Evolutionary conservation across 2,888 invertebrate species (phyloP), one percentile per base, ranked within the genome.

Genomic region (Plebejus melissa): DNA sequence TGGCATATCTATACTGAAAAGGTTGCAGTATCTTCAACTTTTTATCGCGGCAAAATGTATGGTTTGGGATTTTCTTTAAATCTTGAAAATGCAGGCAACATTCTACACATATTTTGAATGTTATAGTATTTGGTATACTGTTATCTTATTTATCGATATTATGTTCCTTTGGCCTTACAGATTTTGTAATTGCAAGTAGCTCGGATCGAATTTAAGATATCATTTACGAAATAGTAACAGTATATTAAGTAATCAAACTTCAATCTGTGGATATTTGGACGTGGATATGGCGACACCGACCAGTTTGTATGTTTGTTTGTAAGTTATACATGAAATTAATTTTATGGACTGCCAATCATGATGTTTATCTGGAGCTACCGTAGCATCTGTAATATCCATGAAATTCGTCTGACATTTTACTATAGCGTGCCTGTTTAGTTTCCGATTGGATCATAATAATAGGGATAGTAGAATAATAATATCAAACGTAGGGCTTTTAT

Each of bases 121-220:
- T 60, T 60, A 28, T 28, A 22, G 3, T 82, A 32, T 32, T 22
- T 22, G 22, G 22, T 22, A 41, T 46, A 71, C n/a, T 46, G 28
- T 36, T 41, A 41, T 69, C 7, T n/a, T 38, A 41, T 81, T 82
- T 81, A 46, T 41, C 11, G 22, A 70, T 70, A n/a, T 70, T 70
- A n/a, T 70, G 22, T 71, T 71, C 22, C 13, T 46, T 28, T 28
- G 22, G n/a, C n/a, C 46, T 71, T 71, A 46, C 11, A 13, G 28
- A 72, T 72, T 50, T 72, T 28, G 72, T 32, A 72, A 54, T 50
- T 13, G 28, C 72, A 16, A 72, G 13, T 32, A 50, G 72, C 72
- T 32, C 32, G 13, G 72, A 72, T 72, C 72, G 32, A 16, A 72
- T 72, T 50, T 50, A 72, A 72, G 50, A 50, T 72, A 72, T 72